phyloP scores from a whole-genome alignment of 2,888 invertebrate species.

The Falcaria lacertinaria region DNA sequence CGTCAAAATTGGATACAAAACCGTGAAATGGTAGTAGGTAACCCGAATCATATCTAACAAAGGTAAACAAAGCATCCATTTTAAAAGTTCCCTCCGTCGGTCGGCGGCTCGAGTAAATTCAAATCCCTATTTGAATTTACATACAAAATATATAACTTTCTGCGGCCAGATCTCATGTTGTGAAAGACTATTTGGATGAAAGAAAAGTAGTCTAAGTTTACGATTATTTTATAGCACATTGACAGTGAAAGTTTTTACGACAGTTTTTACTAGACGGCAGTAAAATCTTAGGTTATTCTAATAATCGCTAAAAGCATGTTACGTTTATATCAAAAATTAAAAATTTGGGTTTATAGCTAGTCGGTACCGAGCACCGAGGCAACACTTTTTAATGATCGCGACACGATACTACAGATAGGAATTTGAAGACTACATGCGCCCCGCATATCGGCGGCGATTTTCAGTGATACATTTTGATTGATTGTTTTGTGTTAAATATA shows the following conservation, averaged over 20 bases:
- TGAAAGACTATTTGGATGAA: slow-evolving; percentile 41
- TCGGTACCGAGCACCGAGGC: background rate
- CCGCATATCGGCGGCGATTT: too few relatives aligned
- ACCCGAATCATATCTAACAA: slow-evolving; percentile 1
- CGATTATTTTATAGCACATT: slow-evolving; percentile 50
- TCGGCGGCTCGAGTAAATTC: background rate
- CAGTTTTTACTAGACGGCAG: slow-evolving; percentile 43
- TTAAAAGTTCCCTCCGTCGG: background rate
- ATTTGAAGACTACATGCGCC: too few relatives aligned
- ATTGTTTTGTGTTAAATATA: too few relatives aligned
- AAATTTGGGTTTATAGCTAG: background rate
- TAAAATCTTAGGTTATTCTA: slow-evolving; percentile 44
- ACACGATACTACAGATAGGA: too few relatives aligned
- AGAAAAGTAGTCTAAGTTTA: slow-evolving; percentile 46
- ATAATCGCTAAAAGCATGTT: slow-evolving; percentile 28
- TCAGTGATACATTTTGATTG: too few relatives aligned
- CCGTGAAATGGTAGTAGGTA: background rate
- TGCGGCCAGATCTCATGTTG: slow-evolving; percentile 21
- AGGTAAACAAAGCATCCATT: slow-evolving; percentile 5
- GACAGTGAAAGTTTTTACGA: slow-evolving; percentile 51
- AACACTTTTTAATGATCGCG: too few relatives aligned
- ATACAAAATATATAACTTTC: slow-evolving; percentile 22
- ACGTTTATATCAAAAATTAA: slow-evolving; percentile 4
- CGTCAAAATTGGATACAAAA: background rate
- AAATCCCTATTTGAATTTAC: slow-evolving; percentile 18